These are phyloP conservation scores for Mesitornis unicolor DNA, from an alignment of 2,113 vertebrate species.

Conservation along the genomic window DNA sequence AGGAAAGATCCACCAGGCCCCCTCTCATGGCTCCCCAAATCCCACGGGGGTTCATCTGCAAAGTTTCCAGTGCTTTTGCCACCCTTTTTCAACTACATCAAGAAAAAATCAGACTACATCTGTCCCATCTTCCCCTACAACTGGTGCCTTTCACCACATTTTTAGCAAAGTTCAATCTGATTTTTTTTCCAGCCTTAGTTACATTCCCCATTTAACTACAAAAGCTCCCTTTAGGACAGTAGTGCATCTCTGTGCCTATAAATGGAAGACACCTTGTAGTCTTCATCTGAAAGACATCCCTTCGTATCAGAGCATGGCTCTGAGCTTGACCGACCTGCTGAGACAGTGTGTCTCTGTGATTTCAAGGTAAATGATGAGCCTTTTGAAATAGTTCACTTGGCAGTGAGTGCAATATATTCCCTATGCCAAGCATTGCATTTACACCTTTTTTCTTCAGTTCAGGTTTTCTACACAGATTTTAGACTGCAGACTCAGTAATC, in stretches of 20 bases:
- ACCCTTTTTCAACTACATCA: background rate
- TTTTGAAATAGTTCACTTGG: background rate
- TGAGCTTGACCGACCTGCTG: fast-evolving
- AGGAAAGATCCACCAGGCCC: background rate
- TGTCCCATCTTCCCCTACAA: background rate
- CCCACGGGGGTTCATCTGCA: background rate
- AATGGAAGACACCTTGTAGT: background rate
- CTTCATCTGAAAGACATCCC: background rate
- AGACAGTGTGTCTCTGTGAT: background rate
- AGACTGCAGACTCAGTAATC: background rate
- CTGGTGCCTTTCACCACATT: background rate
- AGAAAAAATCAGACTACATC: background rate
- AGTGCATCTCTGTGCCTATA: fast-evolving
- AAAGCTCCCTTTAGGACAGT: background rate
- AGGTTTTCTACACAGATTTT: background rate
- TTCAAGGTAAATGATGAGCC: background rate
- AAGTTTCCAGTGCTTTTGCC: background rate
- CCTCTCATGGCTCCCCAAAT: fast-evolving
- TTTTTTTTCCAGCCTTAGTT: background rate
- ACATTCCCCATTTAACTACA: background rate
- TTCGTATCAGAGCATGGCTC: fast-evolving
- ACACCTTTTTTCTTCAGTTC: background rate
- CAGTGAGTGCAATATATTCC: background rate
- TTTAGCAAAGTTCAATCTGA: background rate
- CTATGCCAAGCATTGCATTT: background rate